These are phyloP conservation scores for Petrocephalus schoutedeni DNA, from an alignment of 2,797 vertebrate genomes.

Conservation along the genomic window DNA sequence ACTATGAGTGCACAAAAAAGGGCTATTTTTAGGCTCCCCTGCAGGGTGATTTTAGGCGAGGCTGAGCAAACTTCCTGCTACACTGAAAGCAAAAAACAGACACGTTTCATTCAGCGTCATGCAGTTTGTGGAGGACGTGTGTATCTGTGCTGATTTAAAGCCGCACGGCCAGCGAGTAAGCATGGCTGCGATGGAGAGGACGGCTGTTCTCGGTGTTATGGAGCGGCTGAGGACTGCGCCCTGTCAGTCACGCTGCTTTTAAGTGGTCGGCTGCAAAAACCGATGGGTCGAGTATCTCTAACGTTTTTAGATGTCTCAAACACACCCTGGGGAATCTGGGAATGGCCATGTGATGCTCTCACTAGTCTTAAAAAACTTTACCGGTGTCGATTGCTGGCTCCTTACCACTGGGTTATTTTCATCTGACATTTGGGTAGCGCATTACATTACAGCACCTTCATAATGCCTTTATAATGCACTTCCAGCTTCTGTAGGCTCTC, in stretches of 20 bases:
- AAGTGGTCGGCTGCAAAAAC: not conserved
- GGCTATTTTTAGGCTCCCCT: slow-evolving; percentile 15
- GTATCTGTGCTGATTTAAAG: not conserved
- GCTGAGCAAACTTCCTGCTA: not conserved
- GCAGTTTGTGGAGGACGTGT: not conserved
- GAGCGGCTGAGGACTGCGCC: not conserved
- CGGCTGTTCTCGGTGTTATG: not conserved
- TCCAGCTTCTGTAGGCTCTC: too few species aligned
- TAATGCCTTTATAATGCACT: not conserved
- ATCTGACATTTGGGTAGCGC: not conserved
- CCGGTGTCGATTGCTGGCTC: not conserved
- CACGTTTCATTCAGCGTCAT: not conserved
- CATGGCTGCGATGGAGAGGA: not conserved
- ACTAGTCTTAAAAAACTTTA: not conserved
- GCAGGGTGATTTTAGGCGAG: not conserved
- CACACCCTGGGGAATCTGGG: not conserved
- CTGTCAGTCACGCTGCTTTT: not conserved
- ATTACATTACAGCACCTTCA: not conserved
- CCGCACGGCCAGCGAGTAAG: not conserved
- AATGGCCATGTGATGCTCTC: not conserved
- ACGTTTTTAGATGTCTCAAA: not conserved
- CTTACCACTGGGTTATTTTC: not conserved
- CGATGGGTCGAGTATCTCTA: not conserved
- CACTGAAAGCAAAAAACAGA: not conserved
- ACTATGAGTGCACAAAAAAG: not conserved